Percentiles rank a stretch among this genome's conserved stretches.
Evolutionary conservation across 64 coral and sea anemone genomes (phyloP).

Genomic region (Trachythela sp.): DNA sequence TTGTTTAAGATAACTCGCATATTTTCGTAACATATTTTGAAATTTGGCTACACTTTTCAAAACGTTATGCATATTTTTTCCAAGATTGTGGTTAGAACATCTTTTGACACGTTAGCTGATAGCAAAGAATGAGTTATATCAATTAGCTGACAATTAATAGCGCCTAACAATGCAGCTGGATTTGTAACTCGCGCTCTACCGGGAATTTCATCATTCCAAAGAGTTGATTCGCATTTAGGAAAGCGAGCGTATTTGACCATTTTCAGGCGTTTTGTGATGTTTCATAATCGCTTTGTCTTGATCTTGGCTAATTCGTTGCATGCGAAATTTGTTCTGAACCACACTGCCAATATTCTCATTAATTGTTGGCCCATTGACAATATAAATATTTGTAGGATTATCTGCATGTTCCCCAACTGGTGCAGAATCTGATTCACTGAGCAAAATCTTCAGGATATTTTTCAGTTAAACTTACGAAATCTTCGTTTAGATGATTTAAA

Average conservation of each 20-base stretch:
- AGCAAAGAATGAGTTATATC: not conserved
- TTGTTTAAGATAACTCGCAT: too few species aligned
- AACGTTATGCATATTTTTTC: too few species aligned
- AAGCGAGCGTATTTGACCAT: not conserved
- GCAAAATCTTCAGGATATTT: too few species aligned
- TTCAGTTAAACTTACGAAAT: too few species aligned
- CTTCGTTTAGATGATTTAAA: too few species aligned
- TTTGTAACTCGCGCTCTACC: not conserved
- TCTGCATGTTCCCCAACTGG: too few species aligned
- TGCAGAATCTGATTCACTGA: too few species aligned
- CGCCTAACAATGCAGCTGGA: not conserved
- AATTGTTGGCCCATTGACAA: too few species aligned
- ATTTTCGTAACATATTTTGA: too few species aligned
- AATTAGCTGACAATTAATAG: not conserved
- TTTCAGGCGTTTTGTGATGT: not conserved
- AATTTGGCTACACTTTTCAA: too few species aligned
- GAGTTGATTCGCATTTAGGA: not conserved
- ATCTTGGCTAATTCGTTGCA: not conserved
- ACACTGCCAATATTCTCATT: too few species aligned
- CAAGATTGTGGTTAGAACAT: not conserved
- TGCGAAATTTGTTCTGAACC: not conserved
- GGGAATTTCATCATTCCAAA: constrained; percentile 14
- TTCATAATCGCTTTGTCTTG: not conserved
- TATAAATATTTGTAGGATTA: too few species aligned
- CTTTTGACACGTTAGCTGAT: not conserved